phyloP scores from a whole-genome alignment of 2,797 vertebrate species.

The Dendrocincla tyrannina region DNA sequence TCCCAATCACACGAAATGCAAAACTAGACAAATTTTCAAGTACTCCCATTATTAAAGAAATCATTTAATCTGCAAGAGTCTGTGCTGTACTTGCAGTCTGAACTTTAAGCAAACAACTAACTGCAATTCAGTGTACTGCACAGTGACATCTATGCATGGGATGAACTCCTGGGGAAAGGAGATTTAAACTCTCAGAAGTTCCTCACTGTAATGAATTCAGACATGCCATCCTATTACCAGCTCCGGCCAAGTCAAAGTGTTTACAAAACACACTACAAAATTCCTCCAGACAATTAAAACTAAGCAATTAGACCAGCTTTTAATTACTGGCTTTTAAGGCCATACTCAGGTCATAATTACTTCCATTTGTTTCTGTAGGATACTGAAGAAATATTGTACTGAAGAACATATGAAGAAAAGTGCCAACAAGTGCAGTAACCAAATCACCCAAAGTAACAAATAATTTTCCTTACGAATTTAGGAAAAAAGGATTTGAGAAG shows the following conservation, averaged over 20 bases:
- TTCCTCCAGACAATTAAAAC: background rate
- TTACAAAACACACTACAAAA: constrained; percentile 23
- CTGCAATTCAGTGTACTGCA: background rate
- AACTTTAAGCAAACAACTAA: background rate
- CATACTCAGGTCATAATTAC: background rate
- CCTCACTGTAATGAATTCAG: background rate
- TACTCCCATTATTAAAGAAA: background rate
- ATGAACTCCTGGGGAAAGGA: background rate
- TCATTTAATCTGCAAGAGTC: background rate
- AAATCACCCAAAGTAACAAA: background rate
- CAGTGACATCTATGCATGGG: background rate
- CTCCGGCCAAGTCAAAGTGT: background rate
- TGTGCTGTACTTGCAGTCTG: background rate
- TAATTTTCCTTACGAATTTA: background rate
- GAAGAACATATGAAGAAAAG: background rate
- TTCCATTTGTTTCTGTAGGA: constrained; percentile 14
- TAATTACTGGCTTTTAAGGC: constrained; percentile 33
- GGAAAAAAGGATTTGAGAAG: background rate
- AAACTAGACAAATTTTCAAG: background rate
- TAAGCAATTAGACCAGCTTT: constrained; percentile 25
- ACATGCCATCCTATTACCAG: background rate
- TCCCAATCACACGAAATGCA: background rate
- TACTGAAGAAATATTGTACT: background rate
- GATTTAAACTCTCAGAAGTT: background rate
- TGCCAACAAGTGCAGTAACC: background rate